These are phyloP conservation scores for Piprites chloris DNA, from an alignment of 2,113 vertebrate genomes.

Conservation along the genomic window DNA sequence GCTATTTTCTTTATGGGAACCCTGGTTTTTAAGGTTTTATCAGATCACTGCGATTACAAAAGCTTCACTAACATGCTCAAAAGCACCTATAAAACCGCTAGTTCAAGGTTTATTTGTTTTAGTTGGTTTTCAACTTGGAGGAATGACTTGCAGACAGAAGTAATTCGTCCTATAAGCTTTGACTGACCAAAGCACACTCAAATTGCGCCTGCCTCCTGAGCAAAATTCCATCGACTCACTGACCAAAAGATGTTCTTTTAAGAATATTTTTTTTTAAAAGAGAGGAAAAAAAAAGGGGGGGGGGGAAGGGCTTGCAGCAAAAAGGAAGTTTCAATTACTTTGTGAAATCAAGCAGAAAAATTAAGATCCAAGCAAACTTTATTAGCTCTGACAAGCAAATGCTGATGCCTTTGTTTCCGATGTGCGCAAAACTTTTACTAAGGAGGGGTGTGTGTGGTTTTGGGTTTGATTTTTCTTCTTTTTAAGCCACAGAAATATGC, in stretches of 20 bases:
- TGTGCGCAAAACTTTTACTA: neutral
- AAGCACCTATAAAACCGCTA: constrained; percentile 26
- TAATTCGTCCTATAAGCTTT: constrained; percentile 41
- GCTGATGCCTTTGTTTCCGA: constrained; percentile 66
- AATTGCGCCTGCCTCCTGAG: constrained; percentile 23
- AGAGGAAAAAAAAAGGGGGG: neutral
- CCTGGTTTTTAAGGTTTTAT: constrained; percentile 21
- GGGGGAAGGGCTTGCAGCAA: constrained; percentile 7
- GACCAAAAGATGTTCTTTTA: constrained; percentile 74
- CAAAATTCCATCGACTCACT: constrained; percentile 67
- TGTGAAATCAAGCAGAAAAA: constrained; percentile 82
- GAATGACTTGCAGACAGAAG: constrained; percentile 40
- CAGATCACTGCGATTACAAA: constrained; percentile 40
- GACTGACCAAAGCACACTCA: neutral
- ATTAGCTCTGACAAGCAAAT: constrained; percentile 80
- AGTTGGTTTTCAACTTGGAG: constrained; percentile 38
- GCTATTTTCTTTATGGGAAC: constrained; percentile 5
- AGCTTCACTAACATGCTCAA: constrained; percentile 28
- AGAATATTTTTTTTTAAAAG: constrained; percentile 13
- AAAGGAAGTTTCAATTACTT: constrained; percentile 85
- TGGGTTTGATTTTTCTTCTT: neutral
- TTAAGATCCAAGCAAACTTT: constrained; percentile 81
- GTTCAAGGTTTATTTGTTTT: constrained; percentile 52
- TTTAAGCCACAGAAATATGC: neutral
- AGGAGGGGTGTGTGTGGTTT: neutral